phyloP scores from a whole-genome alignment of 2,113 vertebrate genomes.

The Phrynocephalus versicolor region DNA sequence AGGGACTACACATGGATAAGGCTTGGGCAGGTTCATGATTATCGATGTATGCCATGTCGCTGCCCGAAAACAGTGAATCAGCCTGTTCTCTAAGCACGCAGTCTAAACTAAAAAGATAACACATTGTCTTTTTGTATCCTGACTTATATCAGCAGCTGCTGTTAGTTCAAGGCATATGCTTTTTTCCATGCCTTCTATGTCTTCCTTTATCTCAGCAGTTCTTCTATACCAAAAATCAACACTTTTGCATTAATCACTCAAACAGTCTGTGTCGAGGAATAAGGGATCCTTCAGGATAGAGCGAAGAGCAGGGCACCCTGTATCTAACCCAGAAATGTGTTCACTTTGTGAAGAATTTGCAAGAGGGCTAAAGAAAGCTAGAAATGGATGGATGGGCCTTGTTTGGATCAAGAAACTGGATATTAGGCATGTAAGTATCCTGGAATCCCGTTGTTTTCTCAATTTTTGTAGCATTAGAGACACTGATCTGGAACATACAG shows the following conservation, averaged over 20 bases:
- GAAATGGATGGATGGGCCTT: not conserved
- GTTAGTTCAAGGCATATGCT: not conserved
- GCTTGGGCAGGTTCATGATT: too few relatives aligned
- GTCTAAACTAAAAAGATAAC: too few relatives aligned
- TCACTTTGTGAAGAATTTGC: conserved; percentile 38
- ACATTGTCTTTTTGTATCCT: too few relatives aligned
- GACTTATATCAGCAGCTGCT: rapidly evolving
- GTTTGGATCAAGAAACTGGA: not conserved
- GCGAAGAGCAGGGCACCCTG: conserved; percentile 22
- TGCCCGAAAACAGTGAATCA: too few relatives aligned
- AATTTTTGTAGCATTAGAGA: not conserved
- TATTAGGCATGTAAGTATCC: too few relatives aligned
- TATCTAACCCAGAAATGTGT: conserved; percentile 16
- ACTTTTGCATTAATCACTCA: not conserved
- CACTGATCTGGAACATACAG: not conserved
- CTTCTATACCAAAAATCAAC: not conserved
- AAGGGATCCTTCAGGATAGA: conserved; percentile 37
- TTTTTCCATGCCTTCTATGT: conserved; percentile 25
- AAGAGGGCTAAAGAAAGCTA: conserved; percentile 7
- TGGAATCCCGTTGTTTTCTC: not conserved
- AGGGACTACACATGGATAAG: too few relatives aligned
- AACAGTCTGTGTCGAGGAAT: conserved; percentile 38
- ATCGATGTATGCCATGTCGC: too few relatives aligned
- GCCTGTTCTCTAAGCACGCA: too few relatives aligned
- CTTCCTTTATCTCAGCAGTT: not conserved